Conservation (phyloP, 2,797 vertebrate genomes). For the Macropodus opercularis region DNA sequence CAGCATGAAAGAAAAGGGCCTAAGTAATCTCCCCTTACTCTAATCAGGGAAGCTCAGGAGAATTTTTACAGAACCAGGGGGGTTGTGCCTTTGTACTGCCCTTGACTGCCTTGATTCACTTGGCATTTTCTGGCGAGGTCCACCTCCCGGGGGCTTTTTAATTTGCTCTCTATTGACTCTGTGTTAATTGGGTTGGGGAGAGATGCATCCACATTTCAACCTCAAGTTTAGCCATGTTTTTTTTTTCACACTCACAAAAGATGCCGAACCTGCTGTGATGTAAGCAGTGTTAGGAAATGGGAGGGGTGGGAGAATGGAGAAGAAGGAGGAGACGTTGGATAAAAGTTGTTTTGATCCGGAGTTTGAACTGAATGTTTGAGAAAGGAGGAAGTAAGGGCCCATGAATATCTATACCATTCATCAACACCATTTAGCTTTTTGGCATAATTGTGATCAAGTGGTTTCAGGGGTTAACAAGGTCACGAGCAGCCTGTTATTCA, state of each 20-base stretch:
- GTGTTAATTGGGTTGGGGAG: conserved; percentile 82
- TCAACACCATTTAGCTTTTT: conserved; percentile 28
- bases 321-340: not conserved
- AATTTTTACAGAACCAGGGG: conserved; percentile 57
- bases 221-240: conserved; percentile 76
- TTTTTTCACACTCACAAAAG: conserved; percentile 73
- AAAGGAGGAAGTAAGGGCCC: conserved; percentile 13
- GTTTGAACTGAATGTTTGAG: conserved; percentile 20
- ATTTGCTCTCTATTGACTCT: conserved; percentile 85
- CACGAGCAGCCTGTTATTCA: conserved; percentile 6
- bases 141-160: conserved; percentile 79
- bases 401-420: conserved; percentile 18
- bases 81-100: conserved; percentile 75
- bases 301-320: conserved; percentile 38
- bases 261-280: conserved; percentile 57
- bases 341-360: conserved; percentile 30
- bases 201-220: conserved; percentile 78
- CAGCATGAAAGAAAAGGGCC: conserved; percentile 60
- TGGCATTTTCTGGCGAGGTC: conserved; percentile 75
- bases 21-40: conserved; percentile 74
- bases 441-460: conserved; percentile 4
- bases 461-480: conserved; percentile 24
- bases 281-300: conserved; percentile 41
- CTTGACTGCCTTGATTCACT: conserved; percentile 77
- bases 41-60: conserved; percentile 76